phyloP scores from a whole-genome alignment of 92 coral and sea anemone species.

The Metridium senile region DNA sequence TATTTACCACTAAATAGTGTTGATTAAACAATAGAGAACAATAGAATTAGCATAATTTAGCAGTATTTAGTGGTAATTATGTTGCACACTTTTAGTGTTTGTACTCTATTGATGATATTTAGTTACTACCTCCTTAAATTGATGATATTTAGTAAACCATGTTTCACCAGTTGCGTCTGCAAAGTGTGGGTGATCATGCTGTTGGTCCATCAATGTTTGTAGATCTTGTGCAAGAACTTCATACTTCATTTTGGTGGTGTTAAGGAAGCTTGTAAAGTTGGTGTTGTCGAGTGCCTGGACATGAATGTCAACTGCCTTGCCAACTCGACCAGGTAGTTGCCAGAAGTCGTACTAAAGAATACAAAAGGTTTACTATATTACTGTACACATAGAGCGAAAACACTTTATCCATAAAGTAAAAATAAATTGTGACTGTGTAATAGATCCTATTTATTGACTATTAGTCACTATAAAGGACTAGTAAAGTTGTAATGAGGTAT shows the following conservation, averaged over 20 bases:
- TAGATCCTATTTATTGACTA: too few species aligned
- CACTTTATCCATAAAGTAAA: too few species aligned
- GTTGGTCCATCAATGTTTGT: conserved; percentile 20
- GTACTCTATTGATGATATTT: too few species aligned
- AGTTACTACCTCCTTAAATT: conserved; percentile 46
- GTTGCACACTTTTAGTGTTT: too few species aligned
- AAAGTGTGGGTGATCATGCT: conserved; percentile 12
- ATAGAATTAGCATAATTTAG: too few species aligned
- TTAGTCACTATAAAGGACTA: too few species aligned
- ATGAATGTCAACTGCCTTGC: conserved; percentile 32
- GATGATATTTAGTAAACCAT: conserved; percentile 57
- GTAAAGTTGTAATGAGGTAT: too few species aligned
- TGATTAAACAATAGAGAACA: too few species aligned
- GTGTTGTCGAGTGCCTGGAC: background rate
- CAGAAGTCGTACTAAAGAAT: conserved; percentile 38
- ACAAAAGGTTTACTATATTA: background rate
- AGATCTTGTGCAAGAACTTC: conserved; percentile 13
- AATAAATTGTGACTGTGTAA: too few species aligned
- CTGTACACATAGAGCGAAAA: background rate
- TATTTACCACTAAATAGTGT: too few species aligned
- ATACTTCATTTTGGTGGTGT: background rate
- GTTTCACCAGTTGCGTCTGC: conserved; percentile 2
- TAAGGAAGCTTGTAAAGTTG: background rate
- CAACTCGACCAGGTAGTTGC: conserved; percentile 17
- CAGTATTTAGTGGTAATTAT: too few species aligned